Percentiles rank a stretch among this genome's conserved stretches.
Evolutionary conservation across 2,113 vertebrate species (phyloP).

Genomic region (Chaenocephalus aceratus): DNA sequence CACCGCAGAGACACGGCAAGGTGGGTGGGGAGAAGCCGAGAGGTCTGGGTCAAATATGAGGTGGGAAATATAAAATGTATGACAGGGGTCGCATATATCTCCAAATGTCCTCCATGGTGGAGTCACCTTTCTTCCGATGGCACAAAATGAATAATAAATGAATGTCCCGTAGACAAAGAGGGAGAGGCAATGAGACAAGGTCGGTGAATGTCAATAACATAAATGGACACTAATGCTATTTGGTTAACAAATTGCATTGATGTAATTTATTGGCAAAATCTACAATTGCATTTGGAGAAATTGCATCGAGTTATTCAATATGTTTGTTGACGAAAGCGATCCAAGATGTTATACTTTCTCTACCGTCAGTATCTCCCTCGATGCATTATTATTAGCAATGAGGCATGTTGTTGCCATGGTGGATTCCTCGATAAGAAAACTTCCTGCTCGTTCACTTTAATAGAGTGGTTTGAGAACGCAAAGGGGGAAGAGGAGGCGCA

Average conservation of each 20-base stretch:
- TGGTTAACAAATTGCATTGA: slow-evolving; percentile 11
- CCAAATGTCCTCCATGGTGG: not conserved
- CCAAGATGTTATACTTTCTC: not conserved
- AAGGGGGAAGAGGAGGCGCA: not conserved
- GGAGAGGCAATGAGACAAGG: not conserved
- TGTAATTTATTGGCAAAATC: slow-evolving; percentile 11
- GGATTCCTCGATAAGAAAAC: slow-evolving; percentile 14
- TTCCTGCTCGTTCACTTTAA: slow-evolving; percentile 29
- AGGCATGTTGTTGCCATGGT: slow-evolving; percentile 24
- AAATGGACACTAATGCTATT: slow-evolving; percentile 1
- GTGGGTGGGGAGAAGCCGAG: not conserved
- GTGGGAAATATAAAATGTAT: not conserved
- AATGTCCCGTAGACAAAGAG: slow-evolving; percentile 8
- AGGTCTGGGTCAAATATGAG: slow-evolving; percentile 6
- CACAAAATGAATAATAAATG: slow-evolving; percentile 44
- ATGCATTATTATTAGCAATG: not conserved
- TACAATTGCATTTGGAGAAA: slow-evolving; percentile 55
- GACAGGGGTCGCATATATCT: slow-evolving; percentile 3
- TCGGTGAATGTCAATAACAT: slow-evolving; percentile 32
- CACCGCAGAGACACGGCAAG: not conserved
- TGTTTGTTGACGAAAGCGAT: slow-evolving; percentile 45
- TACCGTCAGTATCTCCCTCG: not conserved
- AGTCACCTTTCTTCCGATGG: slow-evolving; percentile 11
- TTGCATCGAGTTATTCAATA: slow-evolving; percentile 37
- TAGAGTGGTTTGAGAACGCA: slow-evolving; percentile 2